phyloP scores from a whole-genome alignment of 2,113 vertebrate species.

The Brachyhypopomus occidentalis region DNA sequence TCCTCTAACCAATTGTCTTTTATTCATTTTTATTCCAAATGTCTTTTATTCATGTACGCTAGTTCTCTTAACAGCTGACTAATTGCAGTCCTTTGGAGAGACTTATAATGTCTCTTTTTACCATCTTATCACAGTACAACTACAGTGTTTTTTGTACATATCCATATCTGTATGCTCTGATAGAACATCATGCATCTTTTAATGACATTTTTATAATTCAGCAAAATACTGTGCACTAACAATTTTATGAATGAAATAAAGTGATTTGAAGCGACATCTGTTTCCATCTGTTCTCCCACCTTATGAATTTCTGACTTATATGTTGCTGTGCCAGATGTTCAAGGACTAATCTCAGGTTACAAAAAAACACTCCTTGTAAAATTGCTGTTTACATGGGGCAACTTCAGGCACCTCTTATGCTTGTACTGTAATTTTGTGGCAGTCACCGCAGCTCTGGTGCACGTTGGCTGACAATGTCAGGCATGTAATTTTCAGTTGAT shows the following conservation, averaged over 20 bases:
- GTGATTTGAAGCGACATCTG: background rate
- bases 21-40: background rate
- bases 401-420: background rate
- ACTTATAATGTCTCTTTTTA: background rate
- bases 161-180: slow-evolving; percentile 32
- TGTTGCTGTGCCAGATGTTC: too few species aligned
- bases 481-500: slow-evolving; percentile 26
- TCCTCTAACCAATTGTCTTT: background rate
- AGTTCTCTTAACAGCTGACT: background rate
- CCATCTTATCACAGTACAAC: background rate
- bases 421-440: slow-evolving; percentile 23
- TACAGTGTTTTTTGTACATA: background rate
- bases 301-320: too few species aligned
- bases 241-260: background rate
- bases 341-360: background rate
- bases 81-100: background rate
- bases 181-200: slow-evolving; percentile 33
- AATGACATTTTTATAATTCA: background rate
- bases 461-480: slow-evolving; percentile 1
- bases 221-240: background rate
- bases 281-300: background rate
- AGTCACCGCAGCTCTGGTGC: background rate
- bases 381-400: slow-evolving; percentile 6
- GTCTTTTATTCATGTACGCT: background rate
- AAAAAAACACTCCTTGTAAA: slow-evolving; percentile 10